Base-by-base conservation (phyloP, 1,140 invertebrate species). In the Pseudobourletiella spinata region DNA sequence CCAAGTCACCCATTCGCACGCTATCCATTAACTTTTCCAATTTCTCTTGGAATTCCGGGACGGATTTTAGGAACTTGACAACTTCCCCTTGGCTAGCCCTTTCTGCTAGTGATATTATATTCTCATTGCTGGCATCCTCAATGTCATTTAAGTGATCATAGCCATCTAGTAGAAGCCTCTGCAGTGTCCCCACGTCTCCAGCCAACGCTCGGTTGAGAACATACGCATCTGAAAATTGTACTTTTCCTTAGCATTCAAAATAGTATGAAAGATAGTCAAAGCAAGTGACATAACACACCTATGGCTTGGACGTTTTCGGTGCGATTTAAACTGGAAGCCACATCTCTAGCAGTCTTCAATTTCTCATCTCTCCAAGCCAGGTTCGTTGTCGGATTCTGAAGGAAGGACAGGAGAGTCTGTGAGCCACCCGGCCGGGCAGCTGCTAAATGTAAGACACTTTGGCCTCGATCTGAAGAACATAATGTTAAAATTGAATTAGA, bases 371-470 rank as follows among this genome's bases (percentile, higher is more conserved):
- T 79, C 58, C 78, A 77, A 1, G 73, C 74, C 24, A 69, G 57
- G 46, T 66, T 69, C 0, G 65, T 65, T n/a, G 44, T 46, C 1
- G 61, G 61, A 54, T 67, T 63, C 28, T 64, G 57, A 15, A 67
- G 52, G 39, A 67, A 67, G 14, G 66, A 61, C 8, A 64, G 20
- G 35, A 67, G 51, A 1, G 68, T 69, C 15, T 43, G 42, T 16
- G 54, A 61, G 8, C 68, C 68, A n/a, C 64, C 66, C 1, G 86
- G 80, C 20, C 87, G 79, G 0, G 85, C 83, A 0, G 87, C 87
- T 1, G 89, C 88, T 74, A 90, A 91, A 74, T 94, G 91, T n/a
- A 93, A 74, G 78, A 91, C 85, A 46, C 84, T 90, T 73, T 91
- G 88, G 0, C 89, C 90, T 66, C 89, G 85, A 72, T 91, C 88